Percentiles rank a stretch among this genome's conserved stretches.
phyloP scores from a whole-genome alignment of 2,888 invertebrate species.

The Prostheceraeus crozeri region DNA sequence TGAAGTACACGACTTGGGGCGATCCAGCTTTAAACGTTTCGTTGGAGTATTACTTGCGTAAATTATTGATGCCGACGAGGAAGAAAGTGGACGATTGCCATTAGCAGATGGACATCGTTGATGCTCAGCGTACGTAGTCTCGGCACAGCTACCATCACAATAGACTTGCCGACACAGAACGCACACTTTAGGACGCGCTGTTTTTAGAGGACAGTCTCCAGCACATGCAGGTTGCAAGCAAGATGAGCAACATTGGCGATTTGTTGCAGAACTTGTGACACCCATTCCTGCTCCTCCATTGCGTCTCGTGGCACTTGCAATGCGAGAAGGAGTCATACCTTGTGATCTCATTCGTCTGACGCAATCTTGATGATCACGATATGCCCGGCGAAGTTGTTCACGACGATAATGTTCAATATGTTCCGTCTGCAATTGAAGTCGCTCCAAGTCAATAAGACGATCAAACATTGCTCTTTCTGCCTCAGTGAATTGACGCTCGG shows the following conservation, averaged over 20 bases:
- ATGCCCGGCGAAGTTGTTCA: neutral
- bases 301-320: too few relatives aligned
- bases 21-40: neutral
- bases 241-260: neutral
- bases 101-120: neutral
- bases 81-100: too few relatives aligned
- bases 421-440: neutral
- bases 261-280: neutral
- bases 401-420: neutral
- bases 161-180: conserved; percentile 7
- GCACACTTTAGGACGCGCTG: neutral
- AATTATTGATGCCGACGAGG: too few relatives aligned
- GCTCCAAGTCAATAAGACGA: neutral
- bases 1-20: neutral
- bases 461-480: neutral
- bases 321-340: neutral
- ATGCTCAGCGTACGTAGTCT: neutral
- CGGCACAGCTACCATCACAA: conserved; percentile 1
- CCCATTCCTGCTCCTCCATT: too few relatives aligned
- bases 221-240: neutral
- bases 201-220: neutral
- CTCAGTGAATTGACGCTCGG: neutral
- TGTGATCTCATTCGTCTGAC: neutral
- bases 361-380: neutral
- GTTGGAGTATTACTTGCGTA: too few relatives aligned